phyloP scores from a whole-genome alignment of 2,888 invertebrate genomes.

The Parascotia fuliginaria region DNA sequence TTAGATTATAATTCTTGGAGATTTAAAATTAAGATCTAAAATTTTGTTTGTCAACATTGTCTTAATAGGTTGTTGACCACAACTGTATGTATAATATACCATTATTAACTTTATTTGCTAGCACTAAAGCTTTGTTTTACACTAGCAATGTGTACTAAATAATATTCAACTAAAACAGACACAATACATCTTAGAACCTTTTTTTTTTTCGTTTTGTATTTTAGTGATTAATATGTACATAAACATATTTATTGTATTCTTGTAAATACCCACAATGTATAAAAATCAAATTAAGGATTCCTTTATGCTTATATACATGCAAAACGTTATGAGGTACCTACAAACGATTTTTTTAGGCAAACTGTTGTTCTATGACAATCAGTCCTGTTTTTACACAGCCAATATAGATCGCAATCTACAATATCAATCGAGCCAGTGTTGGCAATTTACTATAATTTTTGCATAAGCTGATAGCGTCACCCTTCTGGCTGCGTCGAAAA shows the following conservation, averaged over 20 bases:
- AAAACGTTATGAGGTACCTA: too few species aligned
- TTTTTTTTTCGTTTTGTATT: slow-evolving; percentile 25
- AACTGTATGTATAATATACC: slow-evolving; percentile 27
- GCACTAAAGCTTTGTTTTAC: slow-evolving; percentile 62
- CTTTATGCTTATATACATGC: not conserved
- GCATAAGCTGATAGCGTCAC: too few species aligned
- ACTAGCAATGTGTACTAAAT: slow-evolving; percentile 46
- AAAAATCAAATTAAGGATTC: not conserved
- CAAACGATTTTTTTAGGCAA: too few species aligned
- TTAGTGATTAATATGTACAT: slow-evolving; percentile 1
- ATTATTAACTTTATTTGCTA: slow-evolving; percentile 60
- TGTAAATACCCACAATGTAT: not conserved
- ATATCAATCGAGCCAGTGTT: too few species aligned
- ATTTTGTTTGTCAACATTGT: not conserved
- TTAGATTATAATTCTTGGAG: too few species aligned
- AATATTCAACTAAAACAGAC: slow-evolving; percentile 11
- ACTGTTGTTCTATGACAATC: too few species aligned
- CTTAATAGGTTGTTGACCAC: not conserved
- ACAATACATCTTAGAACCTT: slow-evolving; percentile 35
- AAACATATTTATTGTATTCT: not conserved
- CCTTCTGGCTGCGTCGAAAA: too few species aligned
- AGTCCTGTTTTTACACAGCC: too few species aligned
- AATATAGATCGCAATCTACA: too few species aligned
- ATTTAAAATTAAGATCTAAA: not conserved
- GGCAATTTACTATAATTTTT: too few species aligned